Percentiles rank a stretch among this genome's conserved stretches.
phyloP scores from a whole-genome alignment of 2,888 invertebrate genomes.

The Plebejus melissa region DNA sequence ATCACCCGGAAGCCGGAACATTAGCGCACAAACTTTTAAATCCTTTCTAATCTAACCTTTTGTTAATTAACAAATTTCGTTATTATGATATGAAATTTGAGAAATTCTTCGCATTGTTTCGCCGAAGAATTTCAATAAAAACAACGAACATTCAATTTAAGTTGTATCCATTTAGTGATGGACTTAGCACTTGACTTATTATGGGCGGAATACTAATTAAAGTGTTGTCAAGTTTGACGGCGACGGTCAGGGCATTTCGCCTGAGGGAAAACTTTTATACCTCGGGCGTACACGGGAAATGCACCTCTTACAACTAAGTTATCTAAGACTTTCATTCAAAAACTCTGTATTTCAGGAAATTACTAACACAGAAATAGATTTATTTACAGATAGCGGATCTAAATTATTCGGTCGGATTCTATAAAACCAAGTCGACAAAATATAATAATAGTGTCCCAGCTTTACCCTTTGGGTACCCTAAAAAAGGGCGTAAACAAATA shows the following conservation, averaged over 20 bases:
- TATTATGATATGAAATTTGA: slow-evolving; percentile 11
- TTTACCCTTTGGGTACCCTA: too few relatives aligned
- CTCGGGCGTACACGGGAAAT: slow-evolving; percentile 42
- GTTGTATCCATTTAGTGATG: slow-evolving; percentile 38
- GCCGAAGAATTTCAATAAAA: slow-evolving; percentile 33
- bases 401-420: too few relatives aligned
- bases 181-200: slow-evolving; percentile 45
- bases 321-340: neutral
- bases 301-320: slow-evolving; percentile 18
- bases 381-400: too few relatives aligned
- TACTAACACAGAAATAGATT: neutral
- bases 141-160: slow-evolving; percentile 40
- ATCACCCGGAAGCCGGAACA: neutral
- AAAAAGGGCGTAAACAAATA: too few relatives aligned
- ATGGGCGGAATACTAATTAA: slow-evolving; percentile 59
- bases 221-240: slow-evolving; percentile 56
- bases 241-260: slow-evolving; percentile 48
- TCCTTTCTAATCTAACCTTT: neutral
- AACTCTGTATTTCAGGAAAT: neutral
- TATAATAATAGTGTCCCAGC: too few relatives aligned
- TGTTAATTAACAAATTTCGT: slow-evolving; percentile 24
- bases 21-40: neutral
- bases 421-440: too few relatives aligned
- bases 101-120: slow-evolving; percentile 27
- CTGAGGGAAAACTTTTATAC: slow-evolving; percentile 55